A percentile compares a stretch with the other conserved stretches of the same genome.
phyloP scores from a whole-genome alignment of 1,140 invertebrate species.

The Dreissena rostriformis region DNA sequence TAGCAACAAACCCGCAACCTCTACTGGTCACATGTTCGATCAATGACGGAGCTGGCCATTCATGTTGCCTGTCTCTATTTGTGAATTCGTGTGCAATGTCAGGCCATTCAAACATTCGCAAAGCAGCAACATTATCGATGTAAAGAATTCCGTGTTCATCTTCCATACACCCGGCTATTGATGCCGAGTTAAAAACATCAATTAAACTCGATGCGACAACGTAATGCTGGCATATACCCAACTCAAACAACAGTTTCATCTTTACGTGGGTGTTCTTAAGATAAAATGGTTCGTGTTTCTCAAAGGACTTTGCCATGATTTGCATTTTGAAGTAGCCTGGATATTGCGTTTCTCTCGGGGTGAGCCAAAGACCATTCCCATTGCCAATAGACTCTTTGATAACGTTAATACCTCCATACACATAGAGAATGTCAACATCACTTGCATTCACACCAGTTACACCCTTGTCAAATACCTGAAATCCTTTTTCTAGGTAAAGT shows the following conservation, averaged over 20 bases:
- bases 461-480: constrained; percentile 9
- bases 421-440: constrained; percentile 36
- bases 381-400: neutral
- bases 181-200: neutral
- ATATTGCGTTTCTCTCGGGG: constrained; percentile 15
- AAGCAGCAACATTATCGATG: constrained; percentile 24
- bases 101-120: constrained; percentile 29
- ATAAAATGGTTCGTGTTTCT: neutral
- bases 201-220: neutral
- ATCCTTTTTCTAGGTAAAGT: constrained; percentile 36
- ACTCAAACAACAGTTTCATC: constrained; percentile 6
- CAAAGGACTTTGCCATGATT: neutral
- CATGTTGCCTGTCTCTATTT: neutral
- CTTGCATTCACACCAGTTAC: constrained; percentile 13
- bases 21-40: neutral
- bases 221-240: constrained; percentile 4
- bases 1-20: constrained; percentile 34
- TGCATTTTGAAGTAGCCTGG: constrained; percentile 37
- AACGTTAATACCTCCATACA: constrained; percentile 27
- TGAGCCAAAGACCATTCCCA: neutral
- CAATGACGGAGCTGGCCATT: constrained; percentile 15
- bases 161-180: constrained; percentile 18
- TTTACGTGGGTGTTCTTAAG: constrained; percentile 4
- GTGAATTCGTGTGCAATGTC: neutral
- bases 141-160: constrained; percentile 29